A percentile compares a stretch with the other conserved stretches of the same genome.
phyloP scores from a whole-genome alignment of 1,140 invertebrate species.

The Hyles euphorbiae region DNA sequence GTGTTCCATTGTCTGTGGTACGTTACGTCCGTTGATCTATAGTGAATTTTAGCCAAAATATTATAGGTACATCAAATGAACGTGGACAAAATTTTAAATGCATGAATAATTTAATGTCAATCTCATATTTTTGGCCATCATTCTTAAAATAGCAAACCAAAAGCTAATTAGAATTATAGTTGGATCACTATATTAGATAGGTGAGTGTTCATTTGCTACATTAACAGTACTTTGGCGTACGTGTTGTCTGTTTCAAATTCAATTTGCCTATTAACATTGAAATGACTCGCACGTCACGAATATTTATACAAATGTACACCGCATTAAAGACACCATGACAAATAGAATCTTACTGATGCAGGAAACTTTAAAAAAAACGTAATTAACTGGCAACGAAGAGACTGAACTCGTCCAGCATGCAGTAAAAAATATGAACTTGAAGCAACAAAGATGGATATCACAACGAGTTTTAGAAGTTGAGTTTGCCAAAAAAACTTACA shows the following conservation, averaged over 20 bases:
- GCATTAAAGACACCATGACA: not conserved
- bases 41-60: too few relatives aligned
- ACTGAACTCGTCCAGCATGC: not conserved
- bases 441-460: conserved; percentile 21
- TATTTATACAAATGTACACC: conserved; percentile 7
- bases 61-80: too few relatives aligned
- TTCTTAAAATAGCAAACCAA: not conserved
- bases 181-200: conserved; percentile 8
- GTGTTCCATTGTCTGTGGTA: too few relatives aligned
- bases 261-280: conserved; percentile 26
- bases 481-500: conserved; percentile 15
- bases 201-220: conserved; percentile 1
- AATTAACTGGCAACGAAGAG: not conserved
- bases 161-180: conserved; percentile 14
- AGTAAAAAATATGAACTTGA: conserved; percentile 4
- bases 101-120: not conserved
- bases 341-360: not conserved
- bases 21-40: too few relatives aligned
- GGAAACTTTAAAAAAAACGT: conserved; percentile 1
- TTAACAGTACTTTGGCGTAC: conserved; percentile 21
- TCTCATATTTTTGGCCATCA: conserved; percentile 2
- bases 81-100: too few relatives aligned
- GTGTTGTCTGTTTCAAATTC: conserved; percentile 20
- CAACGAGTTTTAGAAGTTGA: conserved; percentile 13
- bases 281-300: conserved; percentile 27